Conservation (phyloP, 2,113 vertebrate genomes). For the Albula glossodonta region DNA sequence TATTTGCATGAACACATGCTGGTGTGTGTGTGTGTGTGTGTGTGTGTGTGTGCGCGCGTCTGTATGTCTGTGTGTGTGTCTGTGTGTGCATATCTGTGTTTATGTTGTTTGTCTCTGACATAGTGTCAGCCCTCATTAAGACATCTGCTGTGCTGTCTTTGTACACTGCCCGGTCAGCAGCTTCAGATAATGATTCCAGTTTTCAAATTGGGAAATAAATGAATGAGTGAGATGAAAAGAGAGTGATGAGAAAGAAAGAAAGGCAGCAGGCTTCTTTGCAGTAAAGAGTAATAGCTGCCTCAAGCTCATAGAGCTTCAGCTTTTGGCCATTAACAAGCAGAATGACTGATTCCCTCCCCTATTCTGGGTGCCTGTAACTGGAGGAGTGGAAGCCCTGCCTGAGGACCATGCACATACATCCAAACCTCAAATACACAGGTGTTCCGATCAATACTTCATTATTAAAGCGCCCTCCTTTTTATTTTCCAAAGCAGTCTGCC, state of each 20-base stretch:
- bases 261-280: no score
- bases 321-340: background rate
- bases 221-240: background rate
- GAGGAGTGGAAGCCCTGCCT: background rate
- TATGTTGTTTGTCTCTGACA: background rate
- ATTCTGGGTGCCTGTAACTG: background rate
- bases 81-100: background rate
- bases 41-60: background rate
- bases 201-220: background rate
- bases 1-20: background rate
- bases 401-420: background rate
- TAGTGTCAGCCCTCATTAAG: background rate
- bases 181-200: background rate
- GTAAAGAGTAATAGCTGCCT: background rate
- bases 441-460: background rate
- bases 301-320: background rate
- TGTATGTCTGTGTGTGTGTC: conserved; percentile 1
- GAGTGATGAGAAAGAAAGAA: background rate
- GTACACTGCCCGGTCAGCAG: background rate
- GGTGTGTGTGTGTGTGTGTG: background rate
- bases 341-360: background rate
- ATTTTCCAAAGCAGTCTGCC: background rate
- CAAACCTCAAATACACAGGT: background rate
- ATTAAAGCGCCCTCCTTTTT: background rate
- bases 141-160: background rate